A percentile compares a stretch with the other conserved stretches of the same genome.
These are phyloP conservation scores for Lysandra bellargus DNA, from an alignment of 2,888 invertebrate species.

Conservation along the genomic window DNA sequence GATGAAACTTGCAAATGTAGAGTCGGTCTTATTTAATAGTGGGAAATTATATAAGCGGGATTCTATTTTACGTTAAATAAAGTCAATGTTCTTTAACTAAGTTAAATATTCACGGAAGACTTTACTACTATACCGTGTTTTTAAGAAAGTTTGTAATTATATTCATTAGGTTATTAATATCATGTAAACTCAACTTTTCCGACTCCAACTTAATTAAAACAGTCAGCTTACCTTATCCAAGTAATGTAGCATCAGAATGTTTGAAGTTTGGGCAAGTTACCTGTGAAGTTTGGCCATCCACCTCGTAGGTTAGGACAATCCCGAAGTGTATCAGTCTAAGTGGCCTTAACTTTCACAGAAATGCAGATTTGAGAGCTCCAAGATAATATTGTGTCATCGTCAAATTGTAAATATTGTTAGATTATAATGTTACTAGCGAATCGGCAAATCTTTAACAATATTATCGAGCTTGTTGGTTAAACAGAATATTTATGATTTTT, in stretches of 20 bases:
- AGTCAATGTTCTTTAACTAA: background rate
- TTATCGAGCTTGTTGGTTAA: no score
- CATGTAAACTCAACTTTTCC: slow-evolving; percentile 39
- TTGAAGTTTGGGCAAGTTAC: slow-evolving; percentile 74
- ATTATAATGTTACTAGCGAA: background rate
- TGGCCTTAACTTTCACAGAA: slow-evolving; percentile 64
- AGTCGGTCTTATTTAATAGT: no score
- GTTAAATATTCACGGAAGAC: background rate
- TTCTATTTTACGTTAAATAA: background rate
- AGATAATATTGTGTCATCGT: slow-evolving; percentile 38
- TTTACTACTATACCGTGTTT: background rate
- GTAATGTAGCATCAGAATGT: slow-evolving; percentile 76
- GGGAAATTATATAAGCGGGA: no score
- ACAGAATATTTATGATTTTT: no score
- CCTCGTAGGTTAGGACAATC: slow-evolving; percentile 72
- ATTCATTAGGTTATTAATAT: slow-evolving; percentile 34
- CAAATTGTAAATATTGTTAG: background rate
- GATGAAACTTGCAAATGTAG: no score
- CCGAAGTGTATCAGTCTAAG: slow-evolving; percentile 73
- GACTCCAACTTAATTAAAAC: slow-evolving; percentile 69
- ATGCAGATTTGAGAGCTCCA: slow-evolving; percentile 63
- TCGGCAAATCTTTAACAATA: no score
- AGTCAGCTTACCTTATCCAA: slow-evolving; percentile 75
- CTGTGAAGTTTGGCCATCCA: slow-evolving; percentile 74
- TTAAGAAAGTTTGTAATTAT: background rate